These are phyloP conservation scores for Ceratosolen solmsi DNA, from an alignment of 1,140 invertebrate species.

Conservation along the genomic window DNA sequence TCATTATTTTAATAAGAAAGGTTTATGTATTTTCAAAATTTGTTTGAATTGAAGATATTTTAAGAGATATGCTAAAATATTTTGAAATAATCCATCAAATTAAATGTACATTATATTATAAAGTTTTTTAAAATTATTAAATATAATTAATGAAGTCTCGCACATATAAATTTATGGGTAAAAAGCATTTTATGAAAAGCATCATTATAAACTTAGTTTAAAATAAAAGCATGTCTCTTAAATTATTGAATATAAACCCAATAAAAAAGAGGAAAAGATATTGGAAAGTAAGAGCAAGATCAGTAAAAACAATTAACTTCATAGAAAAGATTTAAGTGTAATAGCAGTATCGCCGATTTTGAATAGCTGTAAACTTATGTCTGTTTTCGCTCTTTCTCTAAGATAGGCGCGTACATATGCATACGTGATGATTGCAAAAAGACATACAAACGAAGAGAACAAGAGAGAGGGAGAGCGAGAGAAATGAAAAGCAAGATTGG, in stretches of 20 bases:
- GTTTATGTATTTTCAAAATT: too few relatives aligned
- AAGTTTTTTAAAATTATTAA: too few relatives aligned
- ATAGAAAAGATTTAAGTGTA: not conserved
- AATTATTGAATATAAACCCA: not conserved
- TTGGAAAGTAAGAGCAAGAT: not conserved
- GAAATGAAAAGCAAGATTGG: constrained; percentile 55
- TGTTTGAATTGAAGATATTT: too few relatives aligned
- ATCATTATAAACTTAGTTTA: too few relatives aligned
- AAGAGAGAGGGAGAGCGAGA: constrained; percentile 23
- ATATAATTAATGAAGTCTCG: not conserved
- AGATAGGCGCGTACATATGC: not conserved
- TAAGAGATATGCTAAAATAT: too few relatives aligned
- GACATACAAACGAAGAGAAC: not conserved
- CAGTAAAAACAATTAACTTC: not conserved
- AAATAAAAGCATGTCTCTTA: not conserved
- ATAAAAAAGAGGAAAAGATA: not conserved
- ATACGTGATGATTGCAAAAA: not conserved
- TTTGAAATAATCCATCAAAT: too few relatives aligned
- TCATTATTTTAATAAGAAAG: too few relatives aligned
- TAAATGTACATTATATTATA: too few relatives aligned
- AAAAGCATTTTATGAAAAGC: not conserved
- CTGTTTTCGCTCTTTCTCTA: not conserved
- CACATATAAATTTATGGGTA: not conserved
- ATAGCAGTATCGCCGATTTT: not conserved
- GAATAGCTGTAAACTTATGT: too few relatives aligned